phyloP scores from a whole-genome alignment of 2,797 vertebrate genomes.

The Rhynchonycteris naso region DNA sequence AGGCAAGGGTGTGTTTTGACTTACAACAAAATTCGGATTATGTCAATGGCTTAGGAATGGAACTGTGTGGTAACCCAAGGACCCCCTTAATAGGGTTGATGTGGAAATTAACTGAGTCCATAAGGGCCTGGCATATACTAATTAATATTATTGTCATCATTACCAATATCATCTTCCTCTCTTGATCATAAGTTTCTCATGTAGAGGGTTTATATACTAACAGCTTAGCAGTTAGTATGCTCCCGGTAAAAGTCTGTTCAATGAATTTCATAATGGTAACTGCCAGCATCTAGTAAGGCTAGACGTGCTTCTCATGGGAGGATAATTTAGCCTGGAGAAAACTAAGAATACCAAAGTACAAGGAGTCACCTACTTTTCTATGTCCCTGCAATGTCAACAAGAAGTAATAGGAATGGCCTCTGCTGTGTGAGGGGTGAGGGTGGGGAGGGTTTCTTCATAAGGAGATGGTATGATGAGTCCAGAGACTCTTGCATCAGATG shows the following conservation, averaged over 20 bases:
- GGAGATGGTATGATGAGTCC: neutral
- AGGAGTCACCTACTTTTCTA: neutral
- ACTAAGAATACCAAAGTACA: neutral
- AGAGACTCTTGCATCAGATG: neutral
- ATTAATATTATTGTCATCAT: neutral
- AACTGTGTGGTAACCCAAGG: no score
- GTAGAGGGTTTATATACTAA: neutral
- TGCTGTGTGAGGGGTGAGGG: neutral
- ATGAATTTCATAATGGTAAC: neutral
- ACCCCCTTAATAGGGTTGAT: neutral
- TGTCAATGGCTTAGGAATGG: no score
- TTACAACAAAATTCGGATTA: no score
- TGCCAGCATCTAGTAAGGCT: neutral
- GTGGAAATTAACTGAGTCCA: neutral
- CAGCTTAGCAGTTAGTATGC: neutral
- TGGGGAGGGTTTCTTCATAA: neutral
- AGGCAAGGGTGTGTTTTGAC: no score
- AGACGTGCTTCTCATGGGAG: neutral
- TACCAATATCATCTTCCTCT: neutral
- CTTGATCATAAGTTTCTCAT: neutral
- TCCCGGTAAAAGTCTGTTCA: neutral
- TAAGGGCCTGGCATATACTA: neutral
- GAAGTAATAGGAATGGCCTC: neutral
- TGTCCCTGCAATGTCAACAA: neutral
- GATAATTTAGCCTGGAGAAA: constrained; percentile 5